These are phyloP conservation scores for Eristalis pertinax DNA, from an alignment of 2,888 invertebrate genomes.

Conservation along the genomic window DNA sequence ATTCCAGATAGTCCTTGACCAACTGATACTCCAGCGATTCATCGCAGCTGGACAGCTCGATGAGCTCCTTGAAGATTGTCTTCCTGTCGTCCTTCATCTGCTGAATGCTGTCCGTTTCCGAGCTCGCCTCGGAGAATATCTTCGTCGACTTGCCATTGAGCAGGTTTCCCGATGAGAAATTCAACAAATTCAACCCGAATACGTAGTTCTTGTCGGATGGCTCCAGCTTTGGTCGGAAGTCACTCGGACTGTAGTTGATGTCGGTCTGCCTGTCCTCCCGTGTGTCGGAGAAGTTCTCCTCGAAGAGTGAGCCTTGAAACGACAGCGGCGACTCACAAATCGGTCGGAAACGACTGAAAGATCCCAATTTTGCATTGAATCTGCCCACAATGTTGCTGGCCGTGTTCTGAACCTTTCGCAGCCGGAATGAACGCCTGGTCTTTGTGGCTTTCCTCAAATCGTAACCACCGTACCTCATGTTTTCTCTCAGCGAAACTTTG, in stretches of 20 bases:
- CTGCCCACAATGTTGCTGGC: slow-evolving; percentile 78
- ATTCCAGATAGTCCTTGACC: slow-evolving; percentile 80
- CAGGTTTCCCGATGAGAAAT: slow-evolving; percentile 77
- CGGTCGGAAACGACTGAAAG: slow-evolving; percentile 74
- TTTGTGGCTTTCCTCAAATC: slow-evolving; percentile 79
- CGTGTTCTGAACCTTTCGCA: slow-evolving; percentile 79
- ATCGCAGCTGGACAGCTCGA: slow-evolving; percentile 79
- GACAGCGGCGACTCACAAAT: slow-evolving; percentile 79
- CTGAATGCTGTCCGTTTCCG: slow-evolving; percentile 75
- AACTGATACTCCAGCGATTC: slow-evolving; percentile 80
- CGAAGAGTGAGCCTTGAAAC: slow-evolving; percentile 80
- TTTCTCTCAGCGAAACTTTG: neutral
- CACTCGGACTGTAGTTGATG: slow-evolving; percentile 75
- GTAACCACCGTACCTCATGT: slow-evolving; percentile 81
- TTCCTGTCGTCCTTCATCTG: slow-evolving; percentile 77
- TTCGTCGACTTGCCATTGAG: slow-evolving; percentile 78
- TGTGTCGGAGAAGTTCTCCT: slow-evolving; percentile 62
- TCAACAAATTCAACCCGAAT: slow-evolving; percentile 78
- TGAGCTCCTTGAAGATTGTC: slow-evolving; percentile 78
- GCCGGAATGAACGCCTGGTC: slow-evolving; percentile 77
- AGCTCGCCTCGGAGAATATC: slow-evolving; percentile 54
- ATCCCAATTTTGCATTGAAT: slow-evolving; percentile 78
- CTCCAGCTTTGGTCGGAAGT: slow-evolving; percentile 77
- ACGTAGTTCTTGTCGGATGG: slow-evolving; percentile 75
- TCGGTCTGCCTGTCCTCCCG: slow-evolving; percentile 10